Evolutionary conservation across 2,113 vertebrate genomes (phyloP), one percentile per base, ranked within the genome.

Genomic region (Toxotes jaculatrix): DNA sequence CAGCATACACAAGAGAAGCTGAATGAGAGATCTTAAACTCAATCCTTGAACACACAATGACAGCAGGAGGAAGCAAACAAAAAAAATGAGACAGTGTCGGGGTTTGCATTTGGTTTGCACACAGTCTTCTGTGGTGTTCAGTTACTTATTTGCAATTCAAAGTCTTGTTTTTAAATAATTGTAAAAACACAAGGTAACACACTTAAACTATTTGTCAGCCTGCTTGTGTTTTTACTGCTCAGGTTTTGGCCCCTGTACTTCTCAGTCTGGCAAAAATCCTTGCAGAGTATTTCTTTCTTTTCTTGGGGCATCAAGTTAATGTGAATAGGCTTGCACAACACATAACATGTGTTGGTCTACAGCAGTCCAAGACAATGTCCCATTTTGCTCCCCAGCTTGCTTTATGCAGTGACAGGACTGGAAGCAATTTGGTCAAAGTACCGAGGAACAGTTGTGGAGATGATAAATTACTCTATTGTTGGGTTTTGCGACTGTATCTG

Each of bases 401-500:
- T 87, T 80, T 70, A 80, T 40, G 61, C 62, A 77, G 85, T 85
- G 88, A 92, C 91, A 83, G 68, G 88, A 87, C 90, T 91, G 92
- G 87, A 94, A 94, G 86, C 87, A 93, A 93, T 94, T 89, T 91
- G 72, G 76, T 49, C 34, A 72, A 82, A 91, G 82, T 69, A 82
- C 77, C 1, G 38, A 75, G 68, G 57, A 87, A 68, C 69, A 81
- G 80, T 73, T 85, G 88, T 69, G 69, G 73, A 87, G 86, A 88
- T 91, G 83, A 91, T 91, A 87, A 90, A 91, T 65, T 66, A 68
- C 86, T 86, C 75, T 79, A 81, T 81, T 89, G 84, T 91, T 80
- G 72, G 43, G 51, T 57, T 78, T 84, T 78, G 75, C 4, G 38
- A 87, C 87, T 84, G 77, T 87, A 91, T 93, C 87, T 88, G 87